Base-by-base conservation (phyloP, 2,113 vertebrate species). In the Callorhinus ursinus region DNA sequence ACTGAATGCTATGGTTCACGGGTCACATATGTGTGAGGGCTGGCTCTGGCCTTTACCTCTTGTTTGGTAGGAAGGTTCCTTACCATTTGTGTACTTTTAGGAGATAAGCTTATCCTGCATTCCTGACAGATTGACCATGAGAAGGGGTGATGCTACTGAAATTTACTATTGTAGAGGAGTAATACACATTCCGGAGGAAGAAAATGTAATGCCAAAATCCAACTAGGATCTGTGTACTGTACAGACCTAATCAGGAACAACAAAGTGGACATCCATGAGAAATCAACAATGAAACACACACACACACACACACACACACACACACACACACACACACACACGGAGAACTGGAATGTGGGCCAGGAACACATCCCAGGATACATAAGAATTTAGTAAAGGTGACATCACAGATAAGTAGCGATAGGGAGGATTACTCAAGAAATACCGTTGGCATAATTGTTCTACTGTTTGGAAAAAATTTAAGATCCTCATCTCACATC, bases 41-140 rank as follows among this genome's bases (percentile, higher is more conserved):
- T 4, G 0, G 95, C 61, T 49, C 46, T 93, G 94, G 72, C 36
- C 61, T 26, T 16, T 33, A 18, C 79, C 72, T 97, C 57, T 1
- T 0, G 0, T 79, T 97, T 90, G 33, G 96, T 12, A 84, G 85
- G 67, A 63, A 93, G 93, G 33, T 71, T 61, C 16, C 18, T 96
- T 82, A 81, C n/a, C 39, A n/a, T 91, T 81, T 92, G 71, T 82
- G 65, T 81, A 95, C 90, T 51, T 53, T 22, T 53, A 90, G 89
- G 81, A 97, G 92, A 88, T 94, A 81, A 88, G 77, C 69, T 95
- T 69, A 51, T 12, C 33, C 76, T 39, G 12, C 28, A 51, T 96
- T 98, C 93, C 97, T 97, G 93, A 82, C 57, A 46, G 36, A 90
- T 0, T 33, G 74, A 88, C 69, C 61, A 36, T 13, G 15, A 82